Evolutionary conservation across 2,797 vertebrate genomes (phyloP).

Genomic region (Paramormyrops hopkinsi): DNA sequence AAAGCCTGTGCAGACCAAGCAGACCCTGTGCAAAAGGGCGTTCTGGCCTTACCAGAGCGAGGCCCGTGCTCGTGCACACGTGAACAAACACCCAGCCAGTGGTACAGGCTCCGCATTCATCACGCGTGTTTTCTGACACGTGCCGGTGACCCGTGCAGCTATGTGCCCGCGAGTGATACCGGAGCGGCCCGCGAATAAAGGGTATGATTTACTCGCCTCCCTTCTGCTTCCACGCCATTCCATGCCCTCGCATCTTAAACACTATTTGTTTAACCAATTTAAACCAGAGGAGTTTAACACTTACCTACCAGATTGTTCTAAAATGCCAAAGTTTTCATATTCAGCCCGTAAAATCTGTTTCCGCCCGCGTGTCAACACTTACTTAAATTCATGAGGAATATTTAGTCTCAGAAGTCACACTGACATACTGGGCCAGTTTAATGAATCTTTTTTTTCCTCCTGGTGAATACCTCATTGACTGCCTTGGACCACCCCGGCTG

Average conservation of each 20-base stretch:
- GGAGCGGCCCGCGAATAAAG: not conserved
- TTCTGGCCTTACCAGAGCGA: not conserved
- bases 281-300: conserved; percentile 3
- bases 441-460: not conserved
- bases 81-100: conserved; percentile 11
- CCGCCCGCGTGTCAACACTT: conserved; percentile 11
- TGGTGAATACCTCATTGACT: conserved; percentile 14
- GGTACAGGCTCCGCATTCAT: conserved; percentile 15
- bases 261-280: conserved; percentile 18
- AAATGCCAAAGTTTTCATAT: conserved; percentile 1
- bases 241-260: conserved; percentile 15
- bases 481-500: conserved; percentile 10
- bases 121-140: conserved; percentile 17
- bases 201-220: not conserved
- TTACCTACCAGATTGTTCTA: conserved; percentile 14
- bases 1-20: not conserved
- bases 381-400: not conserved
- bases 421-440: not conserved
- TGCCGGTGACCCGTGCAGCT: conserved; percentile 7
- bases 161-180: not conserved
- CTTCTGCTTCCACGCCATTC: not conserved
- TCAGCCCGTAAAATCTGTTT: conserved; percentile 4
- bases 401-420: conserved; percentile 8
- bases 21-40: not conserved
- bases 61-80: not conserved